These are phyloP conservation scores for Cephus sareptanus DNA, from an alignment of 2,888 invertebrate genomes.

Conservation along the genomic window DNA sequence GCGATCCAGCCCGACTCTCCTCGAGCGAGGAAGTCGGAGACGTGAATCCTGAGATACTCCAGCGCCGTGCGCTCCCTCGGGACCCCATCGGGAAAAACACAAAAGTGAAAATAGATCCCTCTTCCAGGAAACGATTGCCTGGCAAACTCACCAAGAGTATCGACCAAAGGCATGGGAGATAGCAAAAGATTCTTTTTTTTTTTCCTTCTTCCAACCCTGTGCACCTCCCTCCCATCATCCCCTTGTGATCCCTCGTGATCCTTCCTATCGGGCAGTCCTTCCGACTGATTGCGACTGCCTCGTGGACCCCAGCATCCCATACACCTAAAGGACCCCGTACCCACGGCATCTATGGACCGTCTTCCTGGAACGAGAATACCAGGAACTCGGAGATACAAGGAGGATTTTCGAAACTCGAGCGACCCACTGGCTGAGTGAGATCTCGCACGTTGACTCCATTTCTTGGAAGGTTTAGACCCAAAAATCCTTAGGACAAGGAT, in stretches of 20 bases:
- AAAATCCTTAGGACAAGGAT: not conserved
- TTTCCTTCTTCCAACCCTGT: too few relatives aligned
- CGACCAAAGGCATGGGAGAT: not conserved
- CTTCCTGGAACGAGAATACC: not conserved
- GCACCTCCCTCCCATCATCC: too few relatives aligned
- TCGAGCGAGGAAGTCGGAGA: constrained; percentile 1
- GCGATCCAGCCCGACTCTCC: constrained; percentile 49
- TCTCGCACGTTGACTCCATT: not conserved
- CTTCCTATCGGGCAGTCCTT: not conserved
- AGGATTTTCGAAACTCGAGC: not conserved
- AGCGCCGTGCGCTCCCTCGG: constrained; percentile 52
- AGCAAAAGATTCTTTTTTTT: not conserved
- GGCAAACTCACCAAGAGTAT: constrained; percentile 21
- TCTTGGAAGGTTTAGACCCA: not conserved
- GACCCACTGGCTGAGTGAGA: not conserved
- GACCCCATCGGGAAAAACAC: constrained; percentile 51
- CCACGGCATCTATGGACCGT: not conserved
- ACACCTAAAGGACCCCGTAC: not conserved
- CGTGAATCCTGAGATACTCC: constrained; percentile 49
- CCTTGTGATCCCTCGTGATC: not conserved
- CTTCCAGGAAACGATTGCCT: constrained; percentile 42
- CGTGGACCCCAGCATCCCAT: not conserved
- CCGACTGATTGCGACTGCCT: not conserved
- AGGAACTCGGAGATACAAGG: not conserved
- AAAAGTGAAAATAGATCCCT: constrained; percentile 53